These are phyloP conservation scores for Oryzaephilus surinamensis DNA, from an alignment of 1,140 invertebrate species.

Conservation along the genomic window DNA sequence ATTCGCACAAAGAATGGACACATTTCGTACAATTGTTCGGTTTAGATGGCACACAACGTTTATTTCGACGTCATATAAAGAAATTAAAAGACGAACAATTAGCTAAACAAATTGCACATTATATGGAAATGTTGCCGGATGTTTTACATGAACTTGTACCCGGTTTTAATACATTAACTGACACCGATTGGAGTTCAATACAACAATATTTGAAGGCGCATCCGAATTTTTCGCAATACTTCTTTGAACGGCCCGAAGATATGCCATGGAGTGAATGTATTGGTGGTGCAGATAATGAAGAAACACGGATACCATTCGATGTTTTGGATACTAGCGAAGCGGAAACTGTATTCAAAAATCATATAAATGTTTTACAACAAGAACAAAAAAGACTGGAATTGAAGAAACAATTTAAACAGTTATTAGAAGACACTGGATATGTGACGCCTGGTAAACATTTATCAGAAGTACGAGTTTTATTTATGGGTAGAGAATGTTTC, in stretches of 20 bases:
- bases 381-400: slow-evolving; percentile 82
- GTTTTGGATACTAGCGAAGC: slow-evolving; percentile 83
- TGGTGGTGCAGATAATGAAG: slow-evolving; percentile 53
- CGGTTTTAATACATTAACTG: slow-evolving; percentile 61
- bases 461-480: slow-evolving; percentile 83
- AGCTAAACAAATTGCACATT: slow-evolving; percentile 66
- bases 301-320: slow-evolving; percentile 78
- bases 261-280: slow-evolving; percentile 71
- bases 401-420: slow-evolving; percentile 87
- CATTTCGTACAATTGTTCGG: slow-evolving; percentile 85
- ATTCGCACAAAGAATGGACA: slow-evolving; percentile 79
- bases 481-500: slow-evolving; percentile 92
- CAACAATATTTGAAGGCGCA: slow-evolving; percentile 75
- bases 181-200: slow-evolving; percentile 78
- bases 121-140: slow-evolving; percentile 69
- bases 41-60: slow-evolving; percentile 67
- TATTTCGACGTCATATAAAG: slow-evolving; percentile 74
- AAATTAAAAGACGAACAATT: slow-evolving; percentile 79
- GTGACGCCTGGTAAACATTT: slow-evolving; percentile 88
- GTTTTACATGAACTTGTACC: slow-evolving; percentile 75
- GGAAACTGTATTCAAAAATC: slow-evolving; percentile 83
- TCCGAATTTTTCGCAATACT: slow-evolving; percentile 82
- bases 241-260: slow-evolving; percentile 72
- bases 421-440: slow-evolving; percentile 89
- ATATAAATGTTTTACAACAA: slow-evolving; percentile 80